Evolutionary conservation across 2,888 invertebrate genomes (phyloP).

Genomic region (Andrena hattorfiana): DNA sequence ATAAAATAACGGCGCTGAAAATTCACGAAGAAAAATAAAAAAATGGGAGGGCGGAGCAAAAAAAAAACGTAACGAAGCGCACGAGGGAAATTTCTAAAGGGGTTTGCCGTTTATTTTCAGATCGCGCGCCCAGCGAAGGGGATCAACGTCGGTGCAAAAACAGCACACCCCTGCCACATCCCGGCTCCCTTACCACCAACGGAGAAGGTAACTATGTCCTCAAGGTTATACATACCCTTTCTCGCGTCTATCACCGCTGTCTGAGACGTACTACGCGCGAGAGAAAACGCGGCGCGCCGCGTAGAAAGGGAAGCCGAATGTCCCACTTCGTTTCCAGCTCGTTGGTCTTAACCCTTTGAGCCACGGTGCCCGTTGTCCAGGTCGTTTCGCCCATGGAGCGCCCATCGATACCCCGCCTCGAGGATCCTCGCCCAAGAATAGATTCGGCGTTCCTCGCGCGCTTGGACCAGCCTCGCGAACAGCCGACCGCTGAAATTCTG

Average conservation of each 20-base stretch:
- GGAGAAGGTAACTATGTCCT: slow-evolving; percentile 89
- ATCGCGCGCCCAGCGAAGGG: slow-evolving; percentile 90
- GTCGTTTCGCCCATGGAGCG: background rate
- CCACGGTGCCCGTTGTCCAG: background rate
- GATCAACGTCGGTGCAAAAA: slow-evolving; percentile 86
- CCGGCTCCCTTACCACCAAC: slow-evolving; percentile 93
- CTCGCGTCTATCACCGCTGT: slow-evolving; percentile 39
- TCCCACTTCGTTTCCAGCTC: slow-evolving; percentile 39
- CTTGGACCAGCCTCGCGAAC: background rate
- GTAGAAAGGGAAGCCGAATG: slow-evolving; percentile 44
- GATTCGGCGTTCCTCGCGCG: background rate
- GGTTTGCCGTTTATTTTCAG: slow-evolving; percentile 85
- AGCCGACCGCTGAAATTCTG: background rate
- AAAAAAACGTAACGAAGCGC: slow-evolving; percentile 36
- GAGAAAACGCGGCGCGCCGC: slow-evolving; percentile 40
- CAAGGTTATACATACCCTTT: slow-evolving; percentile 76
- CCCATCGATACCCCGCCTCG: slow-evolving; percentile 5
- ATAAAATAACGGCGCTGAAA: no score
- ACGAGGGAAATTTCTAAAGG: slow-evolving; percentile 67
- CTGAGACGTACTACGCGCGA: slow-evolving; percentile 41
- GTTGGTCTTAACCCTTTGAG: slow-evolving; percentile 25
- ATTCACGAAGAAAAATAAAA: slow-evolving; percentile 3
- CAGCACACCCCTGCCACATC: slow-evolving; percentile 88
- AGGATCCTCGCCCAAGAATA: slow-evolving; percentile 1
- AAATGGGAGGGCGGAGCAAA: background rate